Evolutionary conservation across 2,888 invertebrate genomes (phyloP), one percentile per base, ranked within the genome.

Genomic region (Seira ritae): DNA sequence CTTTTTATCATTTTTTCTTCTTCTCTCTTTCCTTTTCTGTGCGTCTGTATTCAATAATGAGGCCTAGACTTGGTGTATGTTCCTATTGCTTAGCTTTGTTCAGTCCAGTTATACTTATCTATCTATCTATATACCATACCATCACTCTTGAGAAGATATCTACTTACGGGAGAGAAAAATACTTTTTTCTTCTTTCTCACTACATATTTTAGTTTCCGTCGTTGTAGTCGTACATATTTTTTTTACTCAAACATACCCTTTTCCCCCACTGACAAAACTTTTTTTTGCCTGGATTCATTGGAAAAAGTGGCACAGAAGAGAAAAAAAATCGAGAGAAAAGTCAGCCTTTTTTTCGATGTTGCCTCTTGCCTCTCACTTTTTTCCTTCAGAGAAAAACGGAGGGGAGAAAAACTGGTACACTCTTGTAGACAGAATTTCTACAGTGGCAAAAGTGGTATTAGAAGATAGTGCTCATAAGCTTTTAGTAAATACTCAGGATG

Each of bases 401-500:
- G 75, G 74, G 42, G 72, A 76, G 42, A 22, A 62, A 20, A 55
- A 65, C 69, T 77, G 68, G 55, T 69, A 65, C 75, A 66, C 20
- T 20, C 23, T 46, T 6, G 42, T 75, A 67, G 37, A 66, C 19
- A 12, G 70, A 19, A 20, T 60, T 69, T n/a, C n/a, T 67, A 31
- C 37, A 77, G 65, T 76, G 68, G 73, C 72, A 74, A 79, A 83
- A 83, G 78, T 74, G 74, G 79, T 79, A 83, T 78, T 83, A 74
- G 74, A 74, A 76, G 81, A 68, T 62, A 70, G 78, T 75, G 74
- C 71, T 74, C 83, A 83, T 83, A 83, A 83, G 83, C 78, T 74
- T 83, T 83, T 79, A 78, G 83, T 70, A 83, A 83, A 83, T 83
- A 83, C 79, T 83, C 50, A 70, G 71, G 71, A 82, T 72, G 76